Percentiles rank a stretch among this genome's conserved stretches.
These are phyloP conservation scores for Sebastes trivittatus DNA, from an alignment of 2,797 vertebrate species.

Conservation along the genomic window DNA sequence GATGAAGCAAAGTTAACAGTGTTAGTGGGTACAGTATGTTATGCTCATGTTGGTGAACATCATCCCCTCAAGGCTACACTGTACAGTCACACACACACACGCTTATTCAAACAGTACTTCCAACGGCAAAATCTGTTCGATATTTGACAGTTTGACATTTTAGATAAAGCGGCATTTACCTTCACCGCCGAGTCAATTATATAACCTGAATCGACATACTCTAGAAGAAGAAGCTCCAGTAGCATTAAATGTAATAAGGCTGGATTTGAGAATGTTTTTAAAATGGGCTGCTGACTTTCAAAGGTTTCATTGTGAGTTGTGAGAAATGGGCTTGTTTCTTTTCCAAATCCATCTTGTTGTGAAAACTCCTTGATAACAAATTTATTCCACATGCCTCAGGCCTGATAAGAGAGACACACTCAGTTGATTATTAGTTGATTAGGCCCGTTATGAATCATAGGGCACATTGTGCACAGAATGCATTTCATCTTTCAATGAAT, in stretches of 20 bases:
- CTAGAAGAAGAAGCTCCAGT: not conserved
- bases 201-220: not conserved
- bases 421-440: slow-evolving; percentile 63
- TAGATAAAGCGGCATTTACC: not conserved
- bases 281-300: not conserved
- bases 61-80: not conserved
- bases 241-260: not conserved
- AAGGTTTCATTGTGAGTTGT: not conserved
- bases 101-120: not conserved
- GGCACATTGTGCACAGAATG: slow-evolving; percentile 40
- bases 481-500: slow-evolving; percentile 30
- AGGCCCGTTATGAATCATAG: slow-evolving; percentile 44
- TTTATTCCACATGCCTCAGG: slow-evolving; percentile 41
- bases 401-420: slow-evolving; percentile 41
- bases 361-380: slow-evolving; percentile 40
- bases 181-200: not conserved
- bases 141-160: not conserved
- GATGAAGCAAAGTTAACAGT: not conserved
- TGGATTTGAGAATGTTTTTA: not conserved
- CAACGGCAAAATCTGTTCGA: not conserved
- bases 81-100: not conserved
- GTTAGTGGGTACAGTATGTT: not conserved
- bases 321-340: slow-evolving; percentile 3
- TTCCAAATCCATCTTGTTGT: not conserved
- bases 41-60: not conserved